phyloP scores from a whole-genome alignment of 2,888 invertebrate species.

The Tetanocera ferruginea region DNA sequence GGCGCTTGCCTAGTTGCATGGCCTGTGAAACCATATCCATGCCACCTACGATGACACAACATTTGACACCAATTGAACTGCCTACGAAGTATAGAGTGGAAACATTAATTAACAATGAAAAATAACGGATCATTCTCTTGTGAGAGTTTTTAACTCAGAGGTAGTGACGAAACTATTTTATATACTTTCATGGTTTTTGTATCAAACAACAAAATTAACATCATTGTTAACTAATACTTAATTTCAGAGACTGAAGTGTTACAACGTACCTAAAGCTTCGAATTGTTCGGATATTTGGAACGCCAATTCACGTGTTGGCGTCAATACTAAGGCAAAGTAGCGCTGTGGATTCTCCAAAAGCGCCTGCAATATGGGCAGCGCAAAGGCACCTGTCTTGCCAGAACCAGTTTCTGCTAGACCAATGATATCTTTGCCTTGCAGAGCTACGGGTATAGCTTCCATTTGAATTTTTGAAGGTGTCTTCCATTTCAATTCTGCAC shows the following conservation, averaged over 20 bases:
- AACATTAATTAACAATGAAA: neutral
- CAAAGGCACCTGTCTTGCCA: slow-evolving; percentile 97
- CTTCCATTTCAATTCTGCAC: slow-evolving; percentile 93
- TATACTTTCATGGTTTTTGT: slow-evolving; percentile 56
- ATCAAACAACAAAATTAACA: slow-evolving; percentile 58
- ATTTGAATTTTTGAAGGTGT: slow-evolving; percentile 94
- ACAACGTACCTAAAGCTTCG: slow-evolving; percentile 87
- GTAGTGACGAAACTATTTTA: slow-evolving; percentile 67
- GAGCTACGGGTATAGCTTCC: slow-evolving; percentile 92
- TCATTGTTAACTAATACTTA: slow-evolving; percentile 52
- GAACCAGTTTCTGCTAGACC: slow-evolving; percentile 82
- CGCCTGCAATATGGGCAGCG: slow-evolving; percentile 93
- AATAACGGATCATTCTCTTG: neutral
- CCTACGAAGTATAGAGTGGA: slow-evolving; percentile 71
- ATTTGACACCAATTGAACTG: slow-evolving; percentile 92
- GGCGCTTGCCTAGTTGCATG: slow-evolving; percentile 91
- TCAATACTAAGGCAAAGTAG: slow-evolving; percentile 92
- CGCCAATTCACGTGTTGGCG: slow-evolving; percentile 97
- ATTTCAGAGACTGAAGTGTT: neutral
- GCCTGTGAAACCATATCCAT: slow-evolving; percentile 98
- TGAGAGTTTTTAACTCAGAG: slow-evolving; percentile 57
- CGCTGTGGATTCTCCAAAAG: slow-evolving; percentile 92
- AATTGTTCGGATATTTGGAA: slow-evolving; percentile 99
- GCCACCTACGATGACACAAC: slow-evolving; percentile 97
- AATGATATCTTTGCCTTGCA: slow-evolving; percentile 83